Conservation (phyloP, 1,140 invertebrate genomes). For the Trichoplusia ni region DNA sequence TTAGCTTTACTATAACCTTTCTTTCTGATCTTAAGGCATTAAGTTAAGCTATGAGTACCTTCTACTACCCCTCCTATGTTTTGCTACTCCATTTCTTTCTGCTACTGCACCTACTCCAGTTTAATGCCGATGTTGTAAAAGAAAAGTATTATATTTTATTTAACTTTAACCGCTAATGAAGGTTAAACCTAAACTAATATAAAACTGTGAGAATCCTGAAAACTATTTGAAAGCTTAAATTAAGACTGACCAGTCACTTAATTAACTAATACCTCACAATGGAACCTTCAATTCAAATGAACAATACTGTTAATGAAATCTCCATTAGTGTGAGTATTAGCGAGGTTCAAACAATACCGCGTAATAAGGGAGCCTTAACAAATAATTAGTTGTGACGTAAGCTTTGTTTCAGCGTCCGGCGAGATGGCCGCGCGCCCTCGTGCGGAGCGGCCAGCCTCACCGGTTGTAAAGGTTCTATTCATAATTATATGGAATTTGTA, state of each 20-base stretch:
- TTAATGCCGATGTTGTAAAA: too few species aligned
- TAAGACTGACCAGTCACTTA: not conserved
- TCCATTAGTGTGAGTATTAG: not conserved
- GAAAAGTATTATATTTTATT: too few species aligned
- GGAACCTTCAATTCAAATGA: not conserved
- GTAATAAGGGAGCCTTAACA: not conserved
- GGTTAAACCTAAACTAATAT: too few species aligned
- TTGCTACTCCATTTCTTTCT: too few species aligned
- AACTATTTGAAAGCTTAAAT: not conserved
- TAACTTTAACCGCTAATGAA: too few species aligned
- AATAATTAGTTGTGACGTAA: not conserved
- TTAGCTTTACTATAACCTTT: too few species aligned
- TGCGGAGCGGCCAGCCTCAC: not conserved
- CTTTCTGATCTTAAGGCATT: too few species aligned
- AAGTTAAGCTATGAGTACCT: too few species aligned
- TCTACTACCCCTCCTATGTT: too few species aligned
- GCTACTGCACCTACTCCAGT: too few species aligned
- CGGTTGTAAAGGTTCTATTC: not conserved
- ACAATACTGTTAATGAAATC: not conserved
- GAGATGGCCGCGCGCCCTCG: not conserved
- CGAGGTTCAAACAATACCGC: not conserved
- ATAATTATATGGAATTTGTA: slow-evolving; percentile 1
- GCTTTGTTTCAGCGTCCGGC: not conserved
- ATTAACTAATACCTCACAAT: too few species aligned
- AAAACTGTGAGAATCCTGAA: too few species aligned